Conservation (phyloP, 2,888 invertebrate genomes). For the Tethea ocularis region DNA sequence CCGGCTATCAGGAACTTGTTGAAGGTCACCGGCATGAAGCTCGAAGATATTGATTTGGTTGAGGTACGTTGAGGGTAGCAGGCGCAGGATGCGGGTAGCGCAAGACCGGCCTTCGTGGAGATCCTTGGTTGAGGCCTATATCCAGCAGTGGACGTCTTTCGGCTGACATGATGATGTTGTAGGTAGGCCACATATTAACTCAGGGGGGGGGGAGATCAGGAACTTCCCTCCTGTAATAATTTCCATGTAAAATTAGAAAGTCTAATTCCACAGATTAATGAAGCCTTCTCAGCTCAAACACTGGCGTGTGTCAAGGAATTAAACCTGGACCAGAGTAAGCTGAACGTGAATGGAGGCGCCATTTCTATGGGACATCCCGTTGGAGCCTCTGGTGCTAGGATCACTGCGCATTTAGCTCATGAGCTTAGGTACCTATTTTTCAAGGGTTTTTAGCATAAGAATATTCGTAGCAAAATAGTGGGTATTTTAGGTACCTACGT, state of each 20-base stretch:
- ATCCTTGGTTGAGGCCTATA: too few species aligned
- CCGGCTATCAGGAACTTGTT: constrained; percentile 95
- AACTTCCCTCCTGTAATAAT: too few species aligned
- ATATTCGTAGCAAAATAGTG: background rate
- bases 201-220: too few species aligned
- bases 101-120: too few species aligned
- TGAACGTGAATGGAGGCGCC: constrained; percentile 97
- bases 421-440: constrained; percentile 89
- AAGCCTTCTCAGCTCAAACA: constrained; percentile 97
- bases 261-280: constrained; percentile 91
- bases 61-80: constrained; percentile 91
- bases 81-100: too few species aligned
- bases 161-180: too few species aligned
- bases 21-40: constrained; percentile 87
- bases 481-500: too few species aligned
- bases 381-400: constrained; percentile 96
- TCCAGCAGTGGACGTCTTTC: too few species aligned
- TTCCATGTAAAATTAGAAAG: too few species aligned
- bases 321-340: constrained; percentile 90
- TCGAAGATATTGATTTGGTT: constrained; percentile 94
- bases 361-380: constrained; percentile 97
- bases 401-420: constrained; percentile 93
- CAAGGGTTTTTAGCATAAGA: too few species aligned
- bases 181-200: background rate
- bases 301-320: constrained; percentile 95